Base-by-base conservation (phyloP, 1,140 invertebrate species). In the Frieseomelitta varia region DNA sequence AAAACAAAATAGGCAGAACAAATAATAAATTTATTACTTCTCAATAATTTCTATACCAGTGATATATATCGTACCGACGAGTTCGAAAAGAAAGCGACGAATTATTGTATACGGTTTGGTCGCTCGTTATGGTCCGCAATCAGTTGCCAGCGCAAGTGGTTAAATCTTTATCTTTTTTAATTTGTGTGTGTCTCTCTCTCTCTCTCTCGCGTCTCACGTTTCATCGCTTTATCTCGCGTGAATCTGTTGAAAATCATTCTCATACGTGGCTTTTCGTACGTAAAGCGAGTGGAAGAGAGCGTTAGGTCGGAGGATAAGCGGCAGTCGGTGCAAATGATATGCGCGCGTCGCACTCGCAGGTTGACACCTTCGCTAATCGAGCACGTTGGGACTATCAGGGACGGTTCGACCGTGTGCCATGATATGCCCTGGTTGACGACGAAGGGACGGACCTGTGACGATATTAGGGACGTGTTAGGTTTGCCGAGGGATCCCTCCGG, bases 401-500 rank as follows among this genome's bases (percentile, higher is more conserved):
- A 85, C 68, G 85, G 77, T 88, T 89, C 86, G 82, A 81, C 79
- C 84, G 73, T 85, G 85, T 65, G 84, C 86, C 68, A 85, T 82
- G 90, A 91, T 90, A 91, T 91, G 84, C 79, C 67, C 84, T 76
- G 85, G 85, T 79, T 89, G 85, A 91, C 84, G 87, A 79, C 78
- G 85, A 88, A 77, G 86, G 90, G 87, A 89, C 85, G 85, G 86
- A 91, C 86, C 92, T 91, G 90, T 87, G 92, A 92, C 90, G 91
- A 92, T 93, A 95, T 95, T 94, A 94, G 92, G 92, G 88, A 91
- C 92, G 90, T 94, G 93, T 94, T 93, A 92, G 91, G 91, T 92
- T 93, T 93, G 91, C 93, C 90, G 89, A 90, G 91, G 90, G 90
- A 87, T 92, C 88, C 88, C 91, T 90, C 87, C 65, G 82, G 92